Evolutionary conservation across 2,113 vertebrate species (phyloP).

Genomic region (Labeo catla): DNA sequence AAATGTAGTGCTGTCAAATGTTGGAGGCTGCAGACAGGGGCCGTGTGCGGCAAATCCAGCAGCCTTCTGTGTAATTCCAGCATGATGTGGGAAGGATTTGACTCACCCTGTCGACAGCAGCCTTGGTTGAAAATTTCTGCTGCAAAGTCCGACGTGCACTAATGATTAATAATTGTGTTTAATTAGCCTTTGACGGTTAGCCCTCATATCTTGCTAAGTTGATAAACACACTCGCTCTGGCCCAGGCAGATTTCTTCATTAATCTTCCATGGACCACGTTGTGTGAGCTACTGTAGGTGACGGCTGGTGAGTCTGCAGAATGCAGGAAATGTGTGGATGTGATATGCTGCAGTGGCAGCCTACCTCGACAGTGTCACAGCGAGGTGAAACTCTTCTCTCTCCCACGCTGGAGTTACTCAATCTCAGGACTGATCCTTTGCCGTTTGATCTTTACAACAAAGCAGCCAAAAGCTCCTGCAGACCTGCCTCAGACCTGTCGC

Average conservation of each 20-base stretch:
- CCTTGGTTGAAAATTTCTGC: background rate
- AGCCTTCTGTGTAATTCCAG: background rate
- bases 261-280: background rate
- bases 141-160: background rate
- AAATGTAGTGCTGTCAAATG: constrained; percentile 37
- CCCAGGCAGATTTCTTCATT: constrained; percentile 34
- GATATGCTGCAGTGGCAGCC: background rate
- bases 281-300: background rate
- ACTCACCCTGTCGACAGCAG: background rate
- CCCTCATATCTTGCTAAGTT: constrained; percentile 19
- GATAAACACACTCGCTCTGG: constrained; percentile 41
- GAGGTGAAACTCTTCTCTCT: constrained; percentile 17
- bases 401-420: constrained; percentile 8
- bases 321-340: constrained; percentile 6
- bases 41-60: background rate
- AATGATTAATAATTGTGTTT: constrained; percentile 46
- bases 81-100: background rate
- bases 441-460: constrained; percentile 38
- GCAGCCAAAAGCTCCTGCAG: background rate
- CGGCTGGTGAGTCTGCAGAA: constrained; percentile 1
- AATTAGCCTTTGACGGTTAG: constrained; percentile 35
- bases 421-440: background rate
- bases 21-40: constrained; percentile 14
- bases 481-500: background rate
- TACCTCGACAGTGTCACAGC: constrained; percentile 7